Conservation (phyloP, 2,113 vertebrate genomes). For the Macrotus californicus region DNA sequence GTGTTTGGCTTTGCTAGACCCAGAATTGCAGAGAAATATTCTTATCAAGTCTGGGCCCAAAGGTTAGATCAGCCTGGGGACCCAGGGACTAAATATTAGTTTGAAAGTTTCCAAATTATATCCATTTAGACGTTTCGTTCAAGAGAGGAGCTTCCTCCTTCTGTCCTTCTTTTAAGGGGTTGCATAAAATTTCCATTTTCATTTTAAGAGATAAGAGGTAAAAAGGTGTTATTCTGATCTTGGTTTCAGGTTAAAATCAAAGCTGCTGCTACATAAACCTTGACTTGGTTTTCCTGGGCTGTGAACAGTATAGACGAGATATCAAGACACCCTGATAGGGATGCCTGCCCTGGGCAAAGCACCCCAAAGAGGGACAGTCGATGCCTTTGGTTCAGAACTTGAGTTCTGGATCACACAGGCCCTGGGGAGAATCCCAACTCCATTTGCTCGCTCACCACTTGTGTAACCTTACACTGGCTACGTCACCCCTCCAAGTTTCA, state of each 20-base stretch:
- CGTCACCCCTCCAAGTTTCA: background rate
- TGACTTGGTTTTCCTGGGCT: background rate
- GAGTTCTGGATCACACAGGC: background rate
- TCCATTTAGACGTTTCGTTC: background rate
- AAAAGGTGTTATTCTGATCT: background rate
- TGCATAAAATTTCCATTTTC: background rate
- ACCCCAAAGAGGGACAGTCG: too few species aligned
- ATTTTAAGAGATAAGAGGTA: background rate
- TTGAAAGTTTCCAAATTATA: background rate
- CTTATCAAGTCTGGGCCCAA: background rate
- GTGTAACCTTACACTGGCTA: background rate
- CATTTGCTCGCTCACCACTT: background rate
- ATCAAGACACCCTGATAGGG: rapidly evolving
- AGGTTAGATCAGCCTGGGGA: background rate
- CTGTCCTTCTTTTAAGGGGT: background rate
- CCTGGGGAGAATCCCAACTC: background rate
- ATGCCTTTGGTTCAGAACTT: background rate
- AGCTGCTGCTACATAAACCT: background rate
- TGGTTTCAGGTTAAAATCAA: background rate
- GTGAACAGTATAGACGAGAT: background rate
- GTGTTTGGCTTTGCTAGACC: background rate
- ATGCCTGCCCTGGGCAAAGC: background rate
- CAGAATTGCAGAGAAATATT: background rate
- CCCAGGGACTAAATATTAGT: background rate
- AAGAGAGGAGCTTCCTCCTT: background rate